Evolutionary conservation across 2,113 vertebrate species (phyloP), one percentile per base, ranked within the genome.

Genomic region (Alethe diademata): DNA sequence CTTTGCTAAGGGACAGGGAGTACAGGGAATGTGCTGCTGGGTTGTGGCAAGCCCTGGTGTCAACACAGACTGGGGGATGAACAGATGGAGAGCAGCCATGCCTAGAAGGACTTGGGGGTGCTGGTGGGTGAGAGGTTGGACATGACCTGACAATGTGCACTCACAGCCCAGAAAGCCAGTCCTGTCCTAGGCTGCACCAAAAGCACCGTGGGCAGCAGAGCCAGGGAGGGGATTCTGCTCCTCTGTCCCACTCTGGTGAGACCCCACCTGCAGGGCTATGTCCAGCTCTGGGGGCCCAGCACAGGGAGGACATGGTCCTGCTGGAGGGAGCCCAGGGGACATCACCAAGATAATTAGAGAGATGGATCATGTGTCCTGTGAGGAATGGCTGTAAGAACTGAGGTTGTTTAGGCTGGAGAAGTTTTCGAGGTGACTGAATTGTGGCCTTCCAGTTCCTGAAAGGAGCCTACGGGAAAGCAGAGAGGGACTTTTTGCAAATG

Each of bases 101-200:
- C 5, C 7, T 1, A n/a, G 16, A 45, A 45, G 45, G 45, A 29
- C 5, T 29, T 53, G 28, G 23, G 23, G 11, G 1, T 38, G 19
- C 5, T 58, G 33, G 4, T 51, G 38, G 24, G 5, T 20, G 23
- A 74, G 61, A 45, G 53, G 53, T 15, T 81, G 33, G 29, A 45
- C 19, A 20, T n/a, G 45, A 51, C 1, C 38, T 0, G 0, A 1
- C 28, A 0, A 29, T 18, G 33, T 5, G 19, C 16, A 8, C 13
- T 66, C 1, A 0, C 38, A 58, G 7, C 33, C 12, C 19, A 29
- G 60, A 74, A 19, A 74, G 36, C 4, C 33, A 38, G 2, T 0
- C 2, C 0, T 29, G 29, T n/a, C 33, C 28, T 53, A n/a, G 33
- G 23, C 38, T 81, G n/a, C 8, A 67, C 3, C 38, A 2, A n/a